Base-by-base conservation (phyloP, 2,888 invertebrate genomes). In the Hirtodrosophila alboralis region DNA sequence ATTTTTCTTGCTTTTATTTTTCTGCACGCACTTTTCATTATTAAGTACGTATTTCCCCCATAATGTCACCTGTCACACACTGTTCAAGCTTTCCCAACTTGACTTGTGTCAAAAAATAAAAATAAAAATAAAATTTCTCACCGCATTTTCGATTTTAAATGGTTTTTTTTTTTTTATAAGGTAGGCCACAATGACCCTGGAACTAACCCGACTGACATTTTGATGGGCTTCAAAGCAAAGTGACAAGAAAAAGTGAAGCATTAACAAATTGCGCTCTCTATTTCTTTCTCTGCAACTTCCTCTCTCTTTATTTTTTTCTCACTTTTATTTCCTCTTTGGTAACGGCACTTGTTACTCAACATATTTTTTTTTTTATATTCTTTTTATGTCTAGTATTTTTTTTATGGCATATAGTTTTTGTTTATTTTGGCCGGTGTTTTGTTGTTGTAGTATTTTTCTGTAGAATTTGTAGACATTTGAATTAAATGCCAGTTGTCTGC, bases 311-410 rank as follows among this genome's bases (percentile, higher is more conserved):
- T 5, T 10, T 13, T 4, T 10, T 4, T 8, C n/a, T 18, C 9
- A 23, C 13, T 26, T 12, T 9, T 36, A 44, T 53, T 58, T 45
- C 33, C 57, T 48, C 48, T 49, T 45, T 34, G 10, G 23, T 44
- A 62, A 74, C 57, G 53, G 60, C 84, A 85, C 75, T 80, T 83
- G 79, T 79, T 79, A 79, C 79, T 69, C 62, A 85, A 79, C 79
- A 57, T 70, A 70, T 73, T 57, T 63, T 41, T 75, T 54, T 70
- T 64, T 44, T 64, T 59, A 59, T 69, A 72, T 72, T 54, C 45
- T 47, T 60, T 70, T 71, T 77, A 53, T 60, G 48, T 59, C 26
- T 67, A 40, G 49, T 63, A 47, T 52, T 44, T 53, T 61, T 49
- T 74, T 66, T 77, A 52, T 61, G 47, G 52, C 52, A 28, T 44